Evolutionary conservation across 2,797 vertebrate genomes (phyloP), one percentile per base, ranked within the genome.

Genomic region (Oreonectes daqikongensis): DNA sequence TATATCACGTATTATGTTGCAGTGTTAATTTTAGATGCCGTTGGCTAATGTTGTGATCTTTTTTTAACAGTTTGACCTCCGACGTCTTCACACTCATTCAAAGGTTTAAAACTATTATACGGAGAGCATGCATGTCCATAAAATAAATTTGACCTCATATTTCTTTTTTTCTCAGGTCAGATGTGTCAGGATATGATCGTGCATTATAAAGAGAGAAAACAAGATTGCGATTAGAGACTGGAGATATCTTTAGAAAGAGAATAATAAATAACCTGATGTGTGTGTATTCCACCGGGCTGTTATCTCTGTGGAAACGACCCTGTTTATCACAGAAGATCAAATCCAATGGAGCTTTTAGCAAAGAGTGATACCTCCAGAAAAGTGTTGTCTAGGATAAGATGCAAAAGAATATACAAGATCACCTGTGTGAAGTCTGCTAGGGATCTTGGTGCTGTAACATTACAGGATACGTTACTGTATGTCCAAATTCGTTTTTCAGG

Each of bases 191-290:
- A 26, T 46, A 60, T 84, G 84, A 84, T 81, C 57, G 76, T 63
- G 48, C 55, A 59, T 66, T 35, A 50, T 18, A 9, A 48, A 40
- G 48, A 52, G 59, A 35, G 46, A 72, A 17, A 18, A 59, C 9
- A 26, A 67, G 63, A 80, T 87, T 82, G 48, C 74, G 82, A 76
- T 82, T 68, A 87, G 82, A 87, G 84, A 85, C 68, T 71, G 80
- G 80, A 80, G 80, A 75, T 71, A 72, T 57, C 80, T 77, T 79
- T 75, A 85, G 85, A 85, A 85, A 87, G 83, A 69, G 61, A 80
- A 77, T 80, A 76, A 69, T 81, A 69, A 5, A 48, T 61, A 85
- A 85, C 63, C 63, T 69, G 75, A 78, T 81, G 53, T 52, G 28
- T 30, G 44, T 26, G 40, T 46, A 15, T 18, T 67, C 68, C 35